Percentiles rank a stretch among this genome's conserved stretches.
Evolutionary conservation across 2,888 invertebrate species (phyloP).

Genomic region (Cartodere bifasciata): DNA sequence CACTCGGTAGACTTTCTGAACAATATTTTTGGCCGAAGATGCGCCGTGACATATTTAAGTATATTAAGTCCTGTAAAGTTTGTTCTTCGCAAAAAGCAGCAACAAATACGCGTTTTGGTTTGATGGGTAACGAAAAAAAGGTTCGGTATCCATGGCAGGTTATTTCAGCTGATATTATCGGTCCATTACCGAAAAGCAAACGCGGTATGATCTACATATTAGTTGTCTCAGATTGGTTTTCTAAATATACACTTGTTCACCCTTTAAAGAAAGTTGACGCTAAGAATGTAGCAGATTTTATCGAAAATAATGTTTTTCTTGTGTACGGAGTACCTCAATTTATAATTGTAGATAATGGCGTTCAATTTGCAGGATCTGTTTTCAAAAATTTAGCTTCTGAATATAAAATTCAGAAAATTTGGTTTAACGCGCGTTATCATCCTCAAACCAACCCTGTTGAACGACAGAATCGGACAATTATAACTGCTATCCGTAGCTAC

Average conservation of each 20-base stretch:
- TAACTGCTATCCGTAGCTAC: slow-evolving; percentile 19
- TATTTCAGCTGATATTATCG: slow-evolving; percentile 6
- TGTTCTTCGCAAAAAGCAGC: slow-evolving; percentile 5
- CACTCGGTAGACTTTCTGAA: slow-evolving; percentile 1
- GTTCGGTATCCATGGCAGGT: slow-evolving; percentile 6
- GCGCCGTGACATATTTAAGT: not conserved
- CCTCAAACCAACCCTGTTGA: slow-evolving; percentile 25
- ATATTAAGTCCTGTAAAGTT: slow-evolving; percentile 5
- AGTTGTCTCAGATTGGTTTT: slow-evolving; percentile 10
- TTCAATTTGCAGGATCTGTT: slow-evolving; percentile 12
- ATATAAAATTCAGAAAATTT: slow-evolving; percentile 14
- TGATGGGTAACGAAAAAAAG: slow-evolving; percentile 5
- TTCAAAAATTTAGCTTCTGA: slow-evolving; percentile 12
- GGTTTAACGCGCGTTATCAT: slow-evolving; percentile 17
- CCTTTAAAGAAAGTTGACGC: slow-evolving; percentile 7
- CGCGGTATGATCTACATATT: slow-evolving; percentile 4
- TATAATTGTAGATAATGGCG: slow-evolving; percentile 17
- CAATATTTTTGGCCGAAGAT: slow-evolving; percentile 8
- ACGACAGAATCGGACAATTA: slow-evolving; percentile 20
- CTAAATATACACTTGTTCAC: slow-evolving; percentile 8
- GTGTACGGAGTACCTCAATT: slow-evolving; percentile 16
- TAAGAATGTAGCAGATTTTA: slow-evolving; percentile 4
- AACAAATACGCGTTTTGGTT: slow-evolving; percentile 4
- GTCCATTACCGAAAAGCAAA: slow-evolving; percentile 6
- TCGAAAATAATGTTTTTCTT: slow-evolving; percentile 13